Base-by-base conservation (phyloP, 2,888 invertebrate species). In the Macroteleia sp. region DNA sequence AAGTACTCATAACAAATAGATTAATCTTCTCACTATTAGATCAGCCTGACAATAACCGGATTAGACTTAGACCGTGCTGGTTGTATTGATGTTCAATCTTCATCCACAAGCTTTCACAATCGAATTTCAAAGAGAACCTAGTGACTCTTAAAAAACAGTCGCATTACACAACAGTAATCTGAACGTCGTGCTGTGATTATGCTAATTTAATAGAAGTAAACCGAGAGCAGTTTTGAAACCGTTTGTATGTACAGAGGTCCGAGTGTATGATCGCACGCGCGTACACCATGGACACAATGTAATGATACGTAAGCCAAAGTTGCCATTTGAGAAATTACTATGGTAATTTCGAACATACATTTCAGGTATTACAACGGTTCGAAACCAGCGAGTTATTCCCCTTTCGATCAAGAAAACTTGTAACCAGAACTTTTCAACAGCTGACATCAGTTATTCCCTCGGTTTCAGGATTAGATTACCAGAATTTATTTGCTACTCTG, bases 181-280 rank as follows among this genome's bases (percentile, higher is more conserved):
- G 9, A 20, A 19, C 64, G 20, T 66, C 66, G 71, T 64, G 74
- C 41, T 69, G 66, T 71, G 81, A 79, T 82, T 82, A 81, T 82
- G 82, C 71, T 83, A 82, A 83, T 82, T 80, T 80, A 78, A 81
- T 83, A 42, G 61, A 56, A 67, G 61, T 77, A 77, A 77, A 50
- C 67, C 77, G 81, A 80, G 71, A 57, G 30, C 48, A 56, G 67
- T 81, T 82, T 80, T 77, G 80, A 79, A 82, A 79, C 44, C 25
- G 30, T 66, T 44, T 41, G 59, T 62, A 44, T 10, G 30, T 44
- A 61, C 67, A 39, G 8, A 0, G 20, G 59, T 39, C 67, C 57
- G 20, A 20, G 22, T 25, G 59, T 69, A 62, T 57, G 62, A 69
- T 76, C 69, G 25, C 67, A 56, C 57, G 36, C 71, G 48, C 17